A percentile compares a stretch with the other conserved stretches of the same genome.
These are phyloP conservation scores for Coptodon bakossiorum DNA, from an alignment of 2,113 vertebrate species.

Conservation along the genomic window DNA sequence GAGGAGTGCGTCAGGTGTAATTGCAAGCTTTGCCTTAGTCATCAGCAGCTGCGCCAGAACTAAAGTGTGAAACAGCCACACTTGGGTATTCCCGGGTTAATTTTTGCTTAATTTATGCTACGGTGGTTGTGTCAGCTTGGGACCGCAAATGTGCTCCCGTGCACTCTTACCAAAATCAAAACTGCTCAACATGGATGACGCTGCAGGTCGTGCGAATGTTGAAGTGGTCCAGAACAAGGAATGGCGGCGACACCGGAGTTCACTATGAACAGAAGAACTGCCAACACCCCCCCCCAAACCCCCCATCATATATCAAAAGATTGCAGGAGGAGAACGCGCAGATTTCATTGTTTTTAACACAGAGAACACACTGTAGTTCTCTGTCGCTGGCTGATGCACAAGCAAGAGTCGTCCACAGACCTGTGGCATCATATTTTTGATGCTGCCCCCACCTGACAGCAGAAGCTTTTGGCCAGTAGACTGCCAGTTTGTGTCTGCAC, in stretches of 20 bases:
- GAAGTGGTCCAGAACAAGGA: background rate
- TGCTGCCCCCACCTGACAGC: background rate
- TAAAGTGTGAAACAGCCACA: background rate
- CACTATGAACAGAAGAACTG: background rate
- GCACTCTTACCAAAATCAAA: background rate
- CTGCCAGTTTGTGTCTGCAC: background rate
- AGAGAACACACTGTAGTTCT: background rate
- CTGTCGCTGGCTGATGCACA: background rate
- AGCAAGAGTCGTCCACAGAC: background rate
- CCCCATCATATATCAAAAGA: background rate
- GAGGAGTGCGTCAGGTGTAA: background rate
- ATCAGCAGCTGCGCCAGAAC: background rate
- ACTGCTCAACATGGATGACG: background rate
- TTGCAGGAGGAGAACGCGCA: background rate
- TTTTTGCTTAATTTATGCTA: too few relatives aligned
- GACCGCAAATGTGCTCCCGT: too few relatives aligned
- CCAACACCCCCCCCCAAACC: background rate
- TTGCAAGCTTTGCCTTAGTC: background rate
- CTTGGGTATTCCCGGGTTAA: background rate
- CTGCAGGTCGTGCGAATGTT: background rate
- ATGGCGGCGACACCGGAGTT: background rate
- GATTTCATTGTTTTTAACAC: background rate
- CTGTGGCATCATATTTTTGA: background rate
- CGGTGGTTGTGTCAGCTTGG: too few relatives aligned
- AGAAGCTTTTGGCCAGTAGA: background rate